phyloP scores from a whole-genome alignment of 1,140 invertebrate species.

The Neelides sp. region DNA sequence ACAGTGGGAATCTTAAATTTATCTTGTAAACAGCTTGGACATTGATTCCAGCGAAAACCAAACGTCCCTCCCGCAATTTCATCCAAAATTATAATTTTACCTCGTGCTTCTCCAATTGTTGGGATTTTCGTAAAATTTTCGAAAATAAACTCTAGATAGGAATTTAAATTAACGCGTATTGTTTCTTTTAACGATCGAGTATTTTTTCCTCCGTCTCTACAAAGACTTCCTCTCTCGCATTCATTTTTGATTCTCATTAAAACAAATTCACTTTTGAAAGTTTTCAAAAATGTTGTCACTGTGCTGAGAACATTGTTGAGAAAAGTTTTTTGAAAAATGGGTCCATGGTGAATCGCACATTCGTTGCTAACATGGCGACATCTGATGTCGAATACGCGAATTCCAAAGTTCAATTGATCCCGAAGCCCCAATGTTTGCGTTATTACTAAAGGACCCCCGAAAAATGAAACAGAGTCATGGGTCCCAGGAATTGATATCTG shows the following conservation, averaged over 20 bases:
- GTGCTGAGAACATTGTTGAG: neutral
- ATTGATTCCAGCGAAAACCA: neutral
- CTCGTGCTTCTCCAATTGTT: neutral
- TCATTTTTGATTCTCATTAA: neutral
- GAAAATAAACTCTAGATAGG: neutral
- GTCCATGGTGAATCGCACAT: conserved; percentile 5
- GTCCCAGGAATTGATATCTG: conserved; percentile 2
- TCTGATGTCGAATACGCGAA: conserved; percentile 3
- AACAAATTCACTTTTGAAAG: neutral
- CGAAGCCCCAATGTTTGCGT: neutral
- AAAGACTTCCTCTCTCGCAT: too few relatives aligned
- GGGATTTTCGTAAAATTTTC: neutral
- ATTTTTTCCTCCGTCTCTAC: neutral
- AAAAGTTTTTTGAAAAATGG: neutral
- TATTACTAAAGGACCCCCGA: neutral
- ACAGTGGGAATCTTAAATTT: neutral
- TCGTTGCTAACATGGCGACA: conserved; percentile 4
- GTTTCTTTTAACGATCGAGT: neutral
- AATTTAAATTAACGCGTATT: neutral
- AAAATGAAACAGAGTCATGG: neutral
- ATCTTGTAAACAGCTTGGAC: neutral
- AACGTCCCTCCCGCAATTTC: neutral
- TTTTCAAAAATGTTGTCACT: neutral
- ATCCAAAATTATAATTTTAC: conserved; percentile 9
- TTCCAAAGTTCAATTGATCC: neutral